Conservation (phyloP, 2,888 invertebrate genomes). For the Agriopis aurantiaria region DNA sequence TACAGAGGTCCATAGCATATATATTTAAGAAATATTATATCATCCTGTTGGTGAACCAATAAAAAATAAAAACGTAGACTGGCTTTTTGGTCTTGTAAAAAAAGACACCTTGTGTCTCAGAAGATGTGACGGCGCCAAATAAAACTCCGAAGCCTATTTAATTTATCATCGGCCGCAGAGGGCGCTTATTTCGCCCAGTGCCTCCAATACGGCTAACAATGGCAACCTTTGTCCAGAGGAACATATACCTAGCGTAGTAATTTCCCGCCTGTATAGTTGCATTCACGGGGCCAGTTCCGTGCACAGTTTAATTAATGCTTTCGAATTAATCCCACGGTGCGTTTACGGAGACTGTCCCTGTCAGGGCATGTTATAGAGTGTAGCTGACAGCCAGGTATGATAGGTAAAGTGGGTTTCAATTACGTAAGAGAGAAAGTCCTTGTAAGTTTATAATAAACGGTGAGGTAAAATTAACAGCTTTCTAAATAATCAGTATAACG, state of each 20-base stretch:
- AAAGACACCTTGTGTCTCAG: no score
- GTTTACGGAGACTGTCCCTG: conserved; percentile 59
- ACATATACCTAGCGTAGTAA: conserved; percentile 11
- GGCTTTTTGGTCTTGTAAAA: no score
- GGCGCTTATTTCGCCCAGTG: conserved; percentile 22
- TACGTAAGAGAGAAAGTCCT: not conserved
- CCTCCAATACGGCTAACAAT: conserved; percentile 23
- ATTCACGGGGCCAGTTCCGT: conserved; percentile 48
- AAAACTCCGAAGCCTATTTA: not conserved
- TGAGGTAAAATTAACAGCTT: no score
- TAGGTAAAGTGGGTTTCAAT: not conserved
- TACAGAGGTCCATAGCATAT: no score
- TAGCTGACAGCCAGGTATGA: conserved; percentile 18
- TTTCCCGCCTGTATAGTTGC: conserved; percentile 37
- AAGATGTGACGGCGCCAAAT: not conserved
- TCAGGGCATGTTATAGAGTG: conserved; percentile 24
- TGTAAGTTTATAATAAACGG: not conserved
- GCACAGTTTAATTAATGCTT: conserved; percentile 65
- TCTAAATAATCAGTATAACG: no score
- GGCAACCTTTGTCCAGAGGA: conserved; percentile 19
- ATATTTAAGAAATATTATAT: no score
- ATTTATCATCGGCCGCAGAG: conserved; percentile 5
- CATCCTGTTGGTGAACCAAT: no score
- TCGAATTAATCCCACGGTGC: conserved; percentile 60
- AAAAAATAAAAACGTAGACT: no score